Percentiles rank a stretch among this genome's conserved stretches.
Evolutionary conservation across 2,888 invertebrate species (phyloP).

Genomic region (Agriopis marginaria): DNA sequence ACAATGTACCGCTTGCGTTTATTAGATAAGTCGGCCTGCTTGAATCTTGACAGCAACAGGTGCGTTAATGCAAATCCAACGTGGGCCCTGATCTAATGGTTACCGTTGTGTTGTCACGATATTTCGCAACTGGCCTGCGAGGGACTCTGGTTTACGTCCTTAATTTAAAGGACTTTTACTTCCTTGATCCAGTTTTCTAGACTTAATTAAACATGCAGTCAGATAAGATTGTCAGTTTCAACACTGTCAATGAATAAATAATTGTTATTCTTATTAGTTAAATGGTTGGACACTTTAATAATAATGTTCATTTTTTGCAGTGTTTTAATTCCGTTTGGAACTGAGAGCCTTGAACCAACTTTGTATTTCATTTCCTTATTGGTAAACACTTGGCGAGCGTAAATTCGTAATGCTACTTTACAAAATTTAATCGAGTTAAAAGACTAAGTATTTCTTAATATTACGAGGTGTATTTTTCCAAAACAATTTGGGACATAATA

Average conservation of each 20-base stretch:
- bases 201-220: slow-evolving; percentile 64
- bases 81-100: slow-evolving; percentile 41
- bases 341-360: slow-evolving; percentile 67
- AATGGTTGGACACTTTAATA: slow-evolving; percentile 38
- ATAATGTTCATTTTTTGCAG: slow-evolving; percentile 50
- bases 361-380: slow-evolving; percentile 79
- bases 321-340: slow-evolving; percentile 57
- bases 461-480: slow-evolving; percentile 17
- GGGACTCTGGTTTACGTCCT: slow-evolving; percentile 61
- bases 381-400: slow-evolving; percentile 51
- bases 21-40: slow-evolving; percentile 57
- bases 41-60: slow-evolving; percentile 56
- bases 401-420: slow-evolving; percentile 51
- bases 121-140: slow-evolving; percentile 61
- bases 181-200: slow-evolving; percentile 66
- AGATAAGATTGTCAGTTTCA: slow-evolving; percentile 51
- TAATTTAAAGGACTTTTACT: slow-evolving; percentile 75
- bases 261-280: slow-evolving; percentile 40
- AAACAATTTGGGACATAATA: slow-evolving; percentile 14
- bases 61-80: slow-evolving; percentile 71
- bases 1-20: slow-evolving; percentile 59
- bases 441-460: slow-evolving; percentile 24
- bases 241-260: slow-evolving; percentile 35
- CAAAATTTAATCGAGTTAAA: slow-evolving; percentile 37
- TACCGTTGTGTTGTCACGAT: slow-evolving; percentile 40